These are phyloP conservation scores for Pseudorasbora parva DNA, from an alignment of 2,113 vertebrate genomes.

Conservation along the genomic window DNA sequence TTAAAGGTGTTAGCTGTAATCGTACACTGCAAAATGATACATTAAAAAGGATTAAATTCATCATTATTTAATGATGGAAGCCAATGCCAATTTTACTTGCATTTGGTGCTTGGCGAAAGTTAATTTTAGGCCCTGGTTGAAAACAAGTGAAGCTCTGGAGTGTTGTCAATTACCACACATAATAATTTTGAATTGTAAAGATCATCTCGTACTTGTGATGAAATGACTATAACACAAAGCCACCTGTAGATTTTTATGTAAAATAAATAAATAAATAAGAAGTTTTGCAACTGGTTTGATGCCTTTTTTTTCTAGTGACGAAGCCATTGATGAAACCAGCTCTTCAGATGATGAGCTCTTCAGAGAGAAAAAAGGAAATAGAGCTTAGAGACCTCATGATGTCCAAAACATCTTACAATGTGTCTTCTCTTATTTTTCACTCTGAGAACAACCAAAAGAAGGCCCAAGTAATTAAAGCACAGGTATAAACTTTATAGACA, in stretches of 20 bases:
- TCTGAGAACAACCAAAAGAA: conserved; percentile 48
- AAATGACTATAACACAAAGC: neutral
- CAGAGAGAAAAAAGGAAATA: conserved; percentile 60
- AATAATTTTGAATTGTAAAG: neutral
- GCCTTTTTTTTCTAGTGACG: conserved; percentile 68
- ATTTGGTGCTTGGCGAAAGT: too few relatives aligned
- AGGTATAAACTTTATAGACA: neutral
- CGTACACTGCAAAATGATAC: too few relatives aligned
- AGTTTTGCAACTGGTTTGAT: conserved; percentile 43
- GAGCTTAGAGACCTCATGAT: conserved; percentile 51
- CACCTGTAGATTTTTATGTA: neutral
- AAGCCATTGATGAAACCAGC: conserved; percentile 76
- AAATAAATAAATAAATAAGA: too few relatives aligned
- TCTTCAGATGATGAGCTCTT: conserved; percentile 76
- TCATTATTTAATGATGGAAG: too few relatives aligned
- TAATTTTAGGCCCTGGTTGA: too few relatives aligned
- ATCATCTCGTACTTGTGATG: neutral
- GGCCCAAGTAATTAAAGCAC: conserved; percentile 50
- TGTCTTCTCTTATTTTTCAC: conserved; percentile 25
- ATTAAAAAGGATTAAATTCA: too few relatives aligned
- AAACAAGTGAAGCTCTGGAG: too few relatives aligned
- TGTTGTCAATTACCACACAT: neutral
- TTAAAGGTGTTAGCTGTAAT: too few relatives aligned
- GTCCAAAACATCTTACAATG: conserved; percentile 47
- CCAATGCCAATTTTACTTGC: too few relatives aligned